phyloP scores from a whole-genome alignment of 2,113 vertebrate genomes.

The Sylvietta virens region DNA sequence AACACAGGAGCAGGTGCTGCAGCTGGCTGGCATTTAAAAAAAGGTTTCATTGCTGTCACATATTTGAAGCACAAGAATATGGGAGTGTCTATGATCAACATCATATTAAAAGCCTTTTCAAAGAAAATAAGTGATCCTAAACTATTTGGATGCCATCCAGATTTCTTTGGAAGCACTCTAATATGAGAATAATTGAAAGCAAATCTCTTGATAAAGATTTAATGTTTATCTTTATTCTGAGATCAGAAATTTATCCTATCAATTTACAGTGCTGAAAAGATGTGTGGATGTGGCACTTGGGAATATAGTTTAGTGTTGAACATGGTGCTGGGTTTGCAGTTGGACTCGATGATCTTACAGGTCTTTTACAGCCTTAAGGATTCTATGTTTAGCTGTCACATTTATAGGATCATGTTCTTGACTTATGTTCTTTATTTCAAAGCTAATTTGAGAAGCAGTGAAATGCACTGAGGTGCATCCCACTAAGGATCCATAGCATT shows the following conservation, averaged over 20 bases:
- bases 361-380: background rate
- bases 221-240: slow-evolving; percentile 7
- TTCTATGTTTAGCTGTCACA: background rate
- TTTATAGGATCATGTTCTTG: background rate
- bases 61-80: background rate
- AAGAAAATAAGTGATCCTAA: slow-evolving; percentile 16
- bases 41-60: slow-evolving; percentile 8
- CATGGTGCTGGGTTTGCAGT: background rate
- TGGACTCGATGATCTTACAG: background rate
- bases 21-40: background rate
- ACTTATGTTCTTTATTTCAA: background rate
- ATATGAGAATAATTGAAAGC: background rate
- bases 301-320: background rate
- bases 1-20: background rate
- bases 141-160: slow-evolving; percentile 9
- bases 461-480: background rate
- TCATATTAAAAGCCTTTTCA: background rate
- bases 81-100: background rate
- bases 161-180: background rate
- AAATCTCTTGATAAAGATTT: background rate
- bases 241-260: background rate
- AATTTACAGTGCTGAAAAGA: background rate
- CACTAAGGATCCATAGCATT: background rate
- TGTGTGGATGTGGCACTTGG: background rate
- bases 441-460: background rate